phyloP scores from a whole-genome alignment of 1,140 invertebrate species.

The Heliothis subflexa region DNA sequence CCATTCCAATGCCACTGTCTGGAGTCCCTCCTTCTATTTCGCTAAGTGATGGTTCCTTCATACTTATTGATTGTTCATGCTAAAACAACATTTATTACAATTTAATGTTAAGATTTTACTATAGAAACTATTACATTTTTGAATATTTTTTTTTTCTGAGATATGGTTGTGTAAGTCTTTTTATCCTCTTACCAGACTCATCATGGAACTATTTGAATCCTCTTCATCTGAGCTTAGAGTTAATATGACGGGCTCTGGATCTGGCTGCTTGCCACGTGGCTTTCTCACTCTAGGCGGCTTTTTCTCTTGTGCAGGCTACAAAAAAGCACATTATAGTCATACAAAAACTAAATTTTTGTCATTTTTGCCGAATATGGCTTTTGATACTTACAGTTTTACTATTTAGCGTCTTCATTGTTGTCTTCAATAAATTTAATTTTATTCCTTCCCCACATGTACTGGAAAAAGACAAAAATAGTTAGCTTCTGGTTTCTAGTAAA shows the following conservation, averaged over 20 bases:
- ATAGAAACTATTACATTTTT: no score
- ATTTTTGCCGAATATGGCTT: slow-evolving; percentile 2
- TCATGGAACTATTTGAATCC: slow-evolving; percentile 83
- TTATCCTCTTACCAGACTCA: slow-evolving; percentile 66
- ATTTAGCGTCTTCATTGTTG: slow-evolving; percentile 76
- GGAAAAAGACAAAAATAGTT: slow-evolving; percentile 56
- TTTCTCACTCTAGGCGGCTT: slow-evolving; percentile 76
- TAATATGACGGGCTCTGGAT: slow-evolving; percentile 88
- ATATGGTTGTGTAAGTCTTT: background rate
- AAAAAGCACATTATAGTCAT: background rate
- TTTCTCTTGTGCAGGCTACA: slow-evolving; percentile 61
- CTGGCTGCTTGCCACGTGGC: slow-evolving; percentile 81
- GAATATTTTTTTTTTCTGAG: background rate
- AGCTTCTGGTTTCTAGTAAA: background rate
- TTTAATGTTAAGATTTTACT: no score
- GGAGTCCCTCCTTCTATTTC: slow-evolving; percentile 79
- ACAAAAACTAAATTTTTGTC: background rate
- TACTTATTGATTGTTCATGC: slow-evolving; percentile 72
- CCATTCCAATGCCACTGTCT: slow-evolving; percentile 74
- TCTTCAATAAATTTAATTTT: slow-evolving; percentile 84
- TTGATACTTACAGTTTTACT: slow-evolving; percentile 73
- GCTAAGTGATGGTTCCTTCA: slow-evolving; percentile 77
- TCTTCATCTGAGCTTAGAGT: slow-evolving; percentile 89
- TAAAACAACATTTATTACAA: slow-evolving; percentile 52
- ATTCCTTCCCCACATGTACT: slow-evolving; percentile 76